Percentiles rank a stretch among this genome's conserved stretches.
Evolutionary conservation across 2,888 invertebrate genomes (phyloP).

Genomic region (Hipparchia semele): DNA sequence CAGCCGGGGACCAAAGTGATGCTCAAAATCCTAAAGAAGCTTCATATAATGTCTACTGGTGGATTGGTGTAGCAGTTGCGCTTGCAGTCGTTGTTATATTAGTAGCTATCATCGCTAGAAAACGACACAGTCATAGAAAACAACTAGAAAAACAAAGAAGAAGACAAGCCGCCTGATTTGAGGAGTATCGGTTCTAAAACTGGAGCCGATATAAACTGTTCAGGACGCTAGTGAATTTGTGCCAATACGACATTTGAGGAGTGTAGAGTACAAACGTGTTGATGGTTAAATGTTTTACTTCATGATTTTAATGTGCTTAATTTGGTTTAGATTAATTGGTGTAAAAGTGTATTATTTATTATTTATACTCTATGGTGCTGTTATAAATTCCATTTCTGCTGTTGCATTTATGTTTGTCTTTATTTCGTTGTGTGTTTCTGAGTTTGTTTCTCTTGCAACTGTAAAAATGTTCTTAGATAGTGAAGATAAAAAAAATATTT

Average conservation of each 20-base stretch:
- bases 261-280: conserved; percentile 48
- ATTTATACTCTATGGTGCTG: conserved; percentile 43
- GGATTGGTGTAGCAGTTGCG: conserved; percentile 77
- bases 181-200: conserved; percentile 80
- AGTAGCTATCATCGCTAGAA: conserved; percentile 74
- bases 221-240: conserved; percentile 61
- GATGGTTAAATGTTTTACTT: conserved; percentile 34
- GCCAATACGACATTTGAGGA: conserved; percentile 59
- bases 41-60: conserved; percentile 76
- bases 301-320: conserved; percentile 32
- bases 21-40: conserved; percentile 63
- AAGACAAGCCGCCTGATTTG: conserved; percentile 78
- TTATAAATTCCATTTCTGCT: conserved; percentile 37
- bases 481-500: conserved; percentile 74
- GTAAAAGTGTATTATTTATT: conserved; percentile 39
- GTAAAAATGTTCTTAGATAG: conserved; percentile 57
- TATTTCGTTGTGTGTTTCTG: conserved; percentile 34
- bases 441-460: conserved; percentile 43
- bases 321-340: conserved; percentile 20
- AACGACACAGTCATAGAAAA: conserved; percentile 78
- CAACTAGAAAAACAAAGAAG: conserved; percentile 71
- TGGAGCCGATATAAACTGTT: conserved; percentile 62
- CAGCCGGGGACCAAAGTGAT: conserved; percentile 58
- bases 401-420: conserved; percentile 40
- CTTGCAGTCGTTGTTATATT: conserved; percentile 67